Base-by-base conservation (phyloP, 1,140 invertebrate genomes). In the Eubasilissa regina region DNA sequence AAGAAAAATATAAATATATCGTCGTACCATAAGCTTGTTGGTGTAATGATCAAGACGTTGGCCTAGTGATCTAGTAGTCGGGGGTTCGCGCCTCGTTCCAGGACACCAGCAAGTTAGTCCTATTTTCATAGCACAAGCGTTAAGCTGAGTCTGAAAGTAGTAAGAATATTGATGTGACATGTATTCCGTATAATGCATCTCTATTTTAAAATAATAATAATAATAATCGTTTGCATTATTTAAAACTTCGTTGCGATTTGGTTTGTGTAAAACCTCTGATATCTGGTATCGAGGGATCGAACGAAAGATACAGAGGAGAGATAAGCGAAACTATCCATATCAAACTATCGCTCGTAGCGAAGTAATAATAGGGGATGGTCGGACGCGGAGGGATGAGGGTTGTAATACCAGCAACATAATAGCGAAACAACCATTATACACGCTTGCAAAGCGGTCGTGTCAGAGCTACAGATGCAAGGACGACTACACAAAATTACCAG, bases 241-340 rank as follows among this genome's bases (percentile, higher is more conserved):
- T 35, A 35, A 6, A 35, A 6, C 25, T 35, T 35, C 19, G 60
- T 25, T 19, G 60, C 35, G 35, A 64, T 64, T 25, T 64, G 0
- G 60, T 64, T 64, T 64, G 25, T 25, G 35, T 35, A 35, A 25
- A 64, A 64, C 60, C 35, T 43, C 60, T 9, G 58, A 21, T 64
- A 64, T 43, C 60, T 9, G 58, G 60, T 64, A n/a, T 64, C 35
- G 25, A 21, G 55, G 60, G 60, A 64, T 43, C n/a, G 60, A 64
- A 64, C 60, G 19, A 25, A 64, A 64, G 60, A 64, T 64, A 21
- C 60, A 64, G 35, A 43, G 19, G 35, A 25, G 19, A 19, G 60
- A 64, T 64, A 64, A 64, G 19, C 60, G 19, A 25, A n/a, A 11
- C 60, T 25, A 64, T 62, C 60, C 60, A 25, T 64, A 64, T 64